Percentiles rank a stretch among this genome's conserved stretches.
phyloP scores from a whole-genome alignment of 2,113 vertebrate genomes.

The Motacilla alba region DNA sequence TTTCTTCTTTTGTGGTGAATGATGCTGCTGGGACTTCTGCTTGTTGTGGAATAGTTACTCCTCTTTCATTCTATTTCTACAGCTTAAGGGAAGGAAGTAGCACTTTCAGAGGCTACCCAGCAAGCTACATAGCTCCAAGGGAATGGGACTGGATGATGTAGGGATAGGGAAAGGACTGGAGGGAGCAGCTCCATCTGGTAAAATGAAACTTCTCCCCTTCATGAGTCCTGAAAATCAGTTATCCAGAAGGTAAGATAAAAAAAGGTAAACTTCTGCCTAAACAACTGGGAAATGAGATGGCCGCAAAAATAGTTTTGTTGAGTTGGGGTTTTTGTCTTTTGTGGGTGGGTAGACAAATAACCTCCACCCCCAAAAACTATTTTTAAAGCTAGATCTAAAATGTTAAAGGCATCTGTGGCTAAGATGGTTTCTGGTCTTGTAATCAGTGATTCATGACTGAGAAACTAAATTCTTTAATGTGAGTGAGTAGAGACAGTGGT shows the following conservation, averaged over 20 bases:
- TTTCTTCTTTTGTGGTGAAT: neutral
- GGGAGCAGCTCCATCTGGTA: neutral
- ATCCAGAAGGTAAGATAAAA: neutral
- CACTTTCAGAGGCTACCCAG: neutral
- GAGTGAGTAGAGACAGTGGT: neutral
- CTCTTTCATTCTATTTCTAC: neutral
- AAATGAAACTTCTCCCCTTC: neutral
- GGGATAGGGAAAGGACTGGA: neutral
- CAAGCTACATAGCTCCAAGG: neutral
- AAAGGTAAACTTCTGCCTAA: neutral
- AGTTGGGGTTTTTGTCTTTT: neutral
- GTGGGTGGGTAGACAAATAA: neutral
- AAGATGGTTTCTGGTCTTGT: neutral
- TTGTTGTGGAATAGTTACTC: neutral
- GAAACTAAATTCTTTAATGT: neutral
- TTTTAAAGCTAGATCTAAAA: neutral
- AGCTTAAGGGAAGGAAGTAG: neutral
- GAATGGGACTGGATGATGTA: neutral
- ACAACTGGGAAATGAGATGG: neutral
- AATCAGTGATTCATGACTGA: constrained; percentile 10
- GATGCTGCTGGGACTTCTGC: neutral
- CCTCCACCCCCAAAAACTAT: neutral
- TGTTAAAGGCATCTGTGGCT: neutral
- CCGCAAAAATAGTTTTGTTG: neutral
- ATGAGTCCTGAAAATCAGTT: neutral